Percentiles rank a stretch among this genome's conserved stretches.
Evolutionary conservation across 2,113 vertebrate species (phyloP).

Genomic region (Lagopus leucura): DNA sequence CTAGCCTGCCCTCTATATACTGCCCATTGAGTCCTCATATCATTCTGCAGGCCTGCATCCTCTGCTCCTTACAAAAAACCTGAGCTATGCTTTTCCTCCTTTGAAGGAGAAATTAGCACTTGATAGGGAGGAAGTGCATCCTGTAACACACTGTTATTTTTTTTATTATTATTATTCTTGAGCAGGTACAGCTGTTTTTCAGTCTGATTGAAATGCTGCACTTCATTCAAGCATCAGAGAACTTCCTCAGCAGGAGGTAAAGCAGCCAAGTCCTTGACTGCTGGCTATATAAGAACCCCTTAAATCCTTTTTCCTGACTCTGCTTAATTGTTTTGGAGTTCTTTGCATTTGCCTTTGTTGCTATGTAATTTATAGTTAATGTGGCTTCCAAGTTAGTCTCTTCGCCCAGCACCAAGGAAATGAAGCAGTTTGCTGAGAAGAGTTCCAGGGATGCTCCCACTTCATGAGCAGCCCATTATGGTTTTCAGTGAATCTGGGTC

Average conservation of each 20-base stretch:
- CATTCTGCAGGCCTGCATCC: not conserved
- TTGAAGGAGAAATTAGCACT: slow-evolving; percentile 30
- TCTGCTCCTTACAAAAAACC: not conserved
- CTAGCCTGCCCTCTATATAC: not conserved
- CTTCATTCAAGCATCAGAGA: not conserved
- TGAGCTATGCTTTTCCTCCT: slow-evolving; percentile 12
- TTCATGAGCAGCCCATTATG: not conserved
- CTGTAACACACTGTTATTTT: not conserved
- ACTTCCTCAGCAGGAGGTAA: not conserved
- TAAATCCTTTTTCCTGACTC: slow-evolving; percentile 20
- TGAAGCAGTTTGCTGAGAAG: not conserved
- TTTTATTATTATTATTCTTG: not conserved
- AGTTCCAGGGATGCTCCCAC: not conserved
- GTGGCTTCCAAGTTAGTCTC: not conserved
- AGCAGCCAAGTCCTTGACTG: not conserved
- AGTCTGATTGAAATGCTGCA: not conserved
- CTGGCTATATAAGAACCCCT: not conserved
- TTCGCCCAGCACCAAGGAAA: not conserved
- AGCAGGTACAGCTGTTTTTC: slow-evolving; percentile 26
- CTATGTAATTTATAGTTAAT: not conserved
- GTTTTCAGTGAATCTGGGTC: not conserved
- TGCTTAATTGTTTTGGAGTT: slow-evolving; percentile 16
- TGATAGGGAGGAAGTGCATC: slow-evolving; percentile 10
- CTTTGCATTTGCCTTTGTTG: not conserved
- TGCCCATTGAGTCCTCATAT: not conserved